phyloP scores from a whole-genome alignment of 2,113 vertebrate genomes.

The Poecilia latipinna region DNA sequence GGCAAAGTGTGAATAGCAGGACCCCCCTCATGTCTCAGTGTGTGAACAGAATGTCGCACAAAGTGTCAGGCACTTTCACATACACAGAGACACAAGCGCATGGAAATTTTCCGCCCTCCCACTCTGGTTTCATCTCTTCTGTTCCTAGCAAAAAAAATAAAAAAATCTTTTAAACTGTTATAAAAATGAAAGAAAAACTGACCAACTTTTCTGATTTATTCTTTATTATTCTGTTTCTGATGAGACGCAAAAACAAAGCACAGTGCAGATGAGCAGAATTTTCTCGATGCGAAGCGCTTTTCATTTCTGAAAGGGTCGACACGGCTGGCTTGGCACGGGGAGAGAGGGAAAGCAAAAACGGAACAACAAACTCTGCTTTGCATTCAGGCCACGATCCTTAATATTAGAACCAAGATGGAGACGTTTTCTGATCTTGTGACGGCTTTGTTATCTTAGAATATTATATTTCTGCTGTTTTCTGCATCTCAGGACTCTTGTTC shows the following conservation, averaged over 20 bases:
- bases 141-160: neutral
- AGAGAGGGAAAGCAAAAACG: no score
- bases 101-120: neutral
- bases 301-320: neutral
- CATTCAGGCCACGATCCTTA: neutral
- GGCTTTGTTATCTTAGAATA: no score
- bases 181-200: neutral
- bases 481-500: neutral
- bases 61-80: constrained; percentile 16
- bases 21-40: constrained; percentile 43
- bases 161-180: neutral
- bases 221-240: neutral
- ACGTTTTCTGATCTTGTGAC: no score
- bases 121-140: neutral
- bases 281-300: neutral
- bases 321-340: neutral
- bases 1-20: constrained; percentile 56
- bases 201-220: neutral
- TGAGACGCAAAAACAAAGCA: neutral
- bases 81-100: neutral
- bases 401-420: neutral
- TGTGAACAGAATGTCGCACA: constrained; percentile 28
- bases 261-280: neutral
- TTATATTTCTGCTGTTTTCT: neutral
- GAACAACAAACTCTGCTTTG: neutral